Evolutionary conservation across 2,797 vertebrate species (phyloP), one percentile per base, ranked within the genome.

Genomic region (Trachurus trachurus): DNA sequence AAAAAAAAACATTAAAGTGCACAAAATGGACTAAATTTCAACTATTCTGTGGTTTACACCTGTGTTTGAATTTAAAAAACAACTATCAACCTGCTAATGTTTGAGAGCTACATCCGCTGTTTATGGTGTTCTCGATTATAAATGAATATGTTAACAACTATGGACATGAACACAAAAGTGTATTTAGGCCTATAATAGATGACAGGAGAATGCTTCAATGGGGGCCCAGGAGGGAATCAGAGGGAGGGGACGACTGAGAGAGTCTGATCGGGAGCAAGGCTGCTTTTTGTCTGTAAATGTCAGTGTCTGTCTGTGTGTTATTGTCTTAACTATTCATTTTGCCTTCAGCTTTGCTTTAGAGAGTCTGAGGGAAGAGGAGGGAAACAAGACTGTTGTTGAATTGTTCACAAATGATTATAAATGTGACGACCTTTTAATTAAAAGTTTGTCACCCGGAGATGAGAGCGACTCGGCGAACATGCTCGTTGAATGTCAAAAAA

Each of bases 11-110:
- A 79, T 40, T 12, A 77, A 84, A 79, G 47, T 85, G 88, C 88
- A 90, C 89, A 90, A 91, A 91, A 89, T 49, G 79, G 76, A 88
- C 85, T 58, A 31, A 70, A 75, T 71, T 83, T 78, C 39, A 81
- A 57, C 67, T 75, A 71, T 84, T 83, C 71, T 87, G 76, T 88
- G 78, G 82, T 91, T 88, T 87, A 86, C 74, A 91, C 58, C 31
- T 86, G 84, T 77, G 54, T 54, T 88, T 44, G 29, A 69, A 60
- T 44, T 21, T 42, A 59, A 66, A 66, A 73, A 34, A 54, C 40
- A 66, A 56, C 70, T 57, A 75, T 86, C 40, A 47, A 80, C 66
- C 68, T 69, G 82, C 88, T 83, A 73, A 79, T 47, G 75, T 88
- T 87, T 77, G 66, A 78, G 52, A 87, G 71, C 71, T 84, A 66